Evolutionary conservation across 2,888 invertebrate genomes (phyloP).

Genomic region (Epirrhoe tristata): DNA sequence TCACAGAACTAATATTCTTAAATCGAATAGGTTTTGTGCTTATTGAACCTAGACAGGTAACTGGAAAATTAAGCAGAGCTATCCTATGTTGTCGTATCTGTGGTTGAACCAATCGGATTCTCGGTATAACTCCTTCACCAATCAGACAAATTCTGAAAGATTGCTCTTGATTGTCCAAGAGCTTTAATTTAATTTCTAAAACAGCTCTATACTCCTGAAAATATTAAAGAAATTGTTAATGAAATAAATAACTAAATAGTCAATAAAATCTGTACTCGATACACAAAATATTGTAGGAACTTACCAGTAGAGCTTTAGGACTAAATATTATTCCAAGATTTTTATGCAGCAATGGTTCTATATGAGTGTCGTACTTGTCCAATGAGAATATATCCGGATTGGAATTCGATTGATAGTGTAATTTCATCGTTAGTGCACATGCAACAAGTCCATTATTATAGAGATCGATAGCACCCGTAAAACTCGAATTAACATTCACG

Average conservation of each 20-base stretch:
- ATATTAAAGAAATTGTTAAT: not conserved
- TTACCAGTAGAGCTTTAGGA: conserved; percentile 72
- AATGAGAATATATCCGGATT: conserved; percentile 68
- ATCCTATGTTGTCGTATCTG: conserved; percentile 57
- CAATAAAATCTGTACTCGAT: not conserved
- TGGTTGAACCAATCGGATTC: conserved; percentile 67
- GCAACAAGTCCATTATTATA: conserved; percentile 80
- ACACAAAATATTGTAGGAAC: not conserved
- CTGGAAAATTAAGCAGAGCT: conserved; percentile 64
- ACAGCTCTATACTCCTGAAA: conserved; percentile 77
- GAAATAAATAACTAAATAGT: not conserved
- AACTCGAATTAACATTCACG: conserved; percentile 68
- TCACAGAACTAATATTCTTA: conserved; percentile 69
- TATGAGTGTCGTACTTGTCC: conserved; percentile 73
- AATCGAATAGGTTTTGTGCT: conserved; percentile 63
- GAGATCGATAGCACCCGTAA: conserved; percentile 67
- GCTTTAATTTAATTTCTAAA: conserved; percentile 73
- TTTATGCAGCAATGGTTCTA: conserved; percentile 76
- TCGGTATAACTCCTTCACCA: conserved; percentile 78
- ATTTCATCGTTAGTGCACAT: conserved; percentile 68
- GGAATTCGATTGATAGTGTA: conserved; percentile 71
- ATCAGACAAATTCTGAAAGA: conserved; percentile 76
- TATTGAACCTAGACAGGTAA: conserved; percentile 75
- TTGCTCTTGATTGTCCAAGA: conserved; percentile 69
- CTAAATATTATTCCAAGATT: conserved; percentile 71